Percentiles rank a stretch among this genome's conserved stretches.
phyloP scores from a whole-genome alignment of 2,797 vertebrate species.

The Hippocampus kuda region DNA sequence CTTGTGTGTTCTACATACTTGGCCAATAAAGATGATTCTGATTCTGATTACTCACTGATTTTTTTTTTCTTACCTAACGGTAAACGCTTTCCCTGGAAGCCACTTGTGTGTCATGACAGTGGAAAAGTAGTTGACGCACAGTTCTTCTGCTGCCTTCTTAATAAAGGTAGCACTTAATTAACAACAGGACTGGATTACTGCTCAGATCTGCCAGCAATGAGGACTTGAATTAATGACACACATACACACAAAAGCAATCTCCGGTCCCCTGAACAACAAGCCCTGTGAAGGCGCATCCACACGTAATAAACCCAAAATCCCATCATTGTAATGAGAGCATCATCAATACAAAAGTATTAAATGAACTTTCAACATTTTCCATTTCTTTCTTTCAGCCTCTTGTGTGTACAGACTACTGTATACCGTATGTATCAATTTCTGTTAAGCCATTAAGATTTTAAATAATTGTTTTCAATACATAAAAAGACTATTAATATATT shows the following conservation, averaged over 20 bases:
- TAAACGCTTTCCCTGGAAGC: background rate
- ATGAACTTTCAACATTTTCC: slow-evolving; percentile 56
- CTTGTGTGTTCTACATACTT: too few species aligned
- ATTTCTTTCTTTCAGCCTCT: slow-evolving; percentile 43
- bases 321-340: slow-evolving; percentile 48
- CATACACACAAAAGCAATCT: slow-evolving; percentile 63
- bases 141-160: slow-evolving; percentile 32
- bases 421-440: slow-evolving; percentile 31
- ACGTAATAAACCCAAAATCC: slow-evolving; percentile 58
- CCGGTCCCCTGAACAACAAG: slow-evolving; percentile 42
- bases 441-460: background rate
- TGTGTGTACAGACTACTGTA: slow-evolving; percentile 26
- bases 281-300: slow-evolving; percentile 55
- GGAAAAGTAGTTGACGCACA: slow-evolving; percentile 45
- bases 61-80: background rate
- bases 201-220: slow-evolving; percentile 57
- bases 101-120: slow-evolving; percentile 17
- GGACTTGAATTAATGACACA: slow-evolving; percentile 68
- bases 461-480: background rate
- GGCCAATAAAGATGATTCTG: too few species aligned
- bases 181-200: slow-evolving; percentile 60
- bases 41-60: too few species aligned
- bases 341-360: slow-evolving; percentile 43
- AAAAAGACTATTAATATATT: background rate
- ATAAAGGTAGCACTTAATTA: slow-evolving; percentile 64